These are phyloP conservation scores for Myanophis thanlyinensis DNA, from an alignment of 2,113 vertebrate genomes.

Conservation along the genomic window DNA sequence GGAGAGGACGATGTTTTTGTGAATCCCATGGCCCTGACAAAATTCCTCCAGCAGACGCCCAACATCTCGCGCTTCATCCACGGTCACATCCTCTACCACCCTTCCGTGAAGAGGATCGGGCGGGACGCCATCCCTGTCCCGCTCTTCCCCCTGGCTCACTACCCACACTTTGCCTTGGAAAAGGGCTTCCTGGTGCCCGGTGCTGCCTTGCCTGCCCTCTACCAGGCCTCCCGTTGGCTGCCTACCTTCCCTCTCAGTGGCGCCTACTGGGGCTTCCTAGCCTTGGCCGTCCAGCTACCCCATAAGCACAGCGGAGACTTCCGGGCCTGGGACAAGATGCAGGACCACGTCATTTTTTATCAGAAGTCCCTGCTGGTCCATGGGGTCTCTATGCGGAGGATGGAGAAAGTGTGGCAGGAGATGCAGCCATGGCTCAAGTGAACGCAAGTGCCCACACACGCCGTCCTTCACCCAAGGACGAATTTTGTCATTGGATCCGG, in stretches of 20 bases:
- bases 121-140: neutral
- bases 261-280: slow-evolving; percentile 25
- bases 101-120: neutral
- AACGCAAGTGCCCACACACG: too few relatives aligned
- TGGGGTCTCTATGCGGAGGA: slow-evolving; percentile 7
- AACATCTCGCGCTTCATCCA: neutral
- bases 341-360: neutral
- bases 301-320: slow-evolving; percentile 9
- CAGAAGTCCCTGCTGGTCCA: slow-evolving; percentile 51
- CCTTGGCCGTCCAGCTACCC: slow-evolving; percentile 46
- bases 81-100: neutral
- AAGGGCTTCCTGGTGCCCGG: slow-evolving; percentile 20
- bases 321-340: neutral
- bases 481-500: accelerated
- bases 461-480: neutral
- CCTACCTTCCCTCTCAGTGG: slow-evolving; percentile 26
- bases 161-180: slow-evolving; percentile 10
- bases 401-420: slow-evolving; percentile 29
- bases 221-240: neutral
- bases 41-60: neutral
- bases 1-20: slow-evolving; percentile 15
- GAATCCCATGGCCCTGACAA: neutral
- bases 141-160: neutral
- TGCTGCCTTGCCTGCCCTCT: neutral
- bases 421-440: slow-evolving; percentile 1